These are phyloP conservation scores for Peromyscus aztecus DNA, from an alignment of 2,797 vertebrate species.

Conservation along the genomic window DNA sequence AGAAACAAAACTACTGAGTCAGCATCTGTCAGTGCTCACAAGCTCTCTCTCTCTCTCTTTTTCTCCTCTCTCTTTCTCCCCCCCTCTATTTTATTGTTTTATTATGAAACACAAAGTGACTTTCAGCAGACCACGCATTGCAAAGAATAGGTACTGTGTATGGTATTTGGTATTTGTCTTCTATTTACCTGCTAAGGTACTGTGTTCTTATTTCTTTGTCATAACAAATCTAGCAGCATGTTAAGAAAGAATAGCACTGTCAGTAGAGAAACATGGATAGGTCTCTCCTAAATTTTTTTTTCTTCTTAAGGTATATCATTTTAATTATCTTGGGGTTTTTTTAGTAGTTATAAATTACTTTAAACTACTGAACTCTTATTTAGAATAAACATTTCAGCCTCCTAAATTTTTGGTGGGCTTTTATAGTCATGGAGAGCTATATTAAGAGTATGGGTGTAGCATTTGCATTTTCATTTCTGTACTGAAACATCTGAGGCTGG, in stretches of 20 bases:
- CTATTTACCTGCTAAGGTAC: neutral
- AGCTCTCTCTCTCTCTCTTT: neutral
- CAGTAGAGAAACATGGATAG: neutral
- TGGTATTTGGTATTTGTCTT: neutral
- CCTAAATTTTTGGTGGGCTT: neutral
- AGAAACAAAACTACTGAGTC: neutral
- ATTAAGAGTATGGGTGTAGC: neutral
- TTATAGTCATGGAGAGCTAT: neutral
- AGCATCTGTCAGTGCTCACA: neutral
- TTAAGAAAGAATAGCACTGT: neutral
- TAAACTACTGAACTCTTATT: constrained; percentile 10
- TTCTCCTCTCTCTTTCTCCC: neutral
- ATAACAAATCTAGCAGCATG: neutral
- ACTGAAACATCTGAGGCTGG: neutral
- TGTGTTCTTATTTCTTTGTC: neutral
- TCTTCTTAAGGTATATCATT: neutral
- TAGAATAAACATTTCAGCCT: neutral
- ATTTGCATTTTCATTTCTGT: neutral
- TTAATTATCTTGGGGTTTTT: neutral
- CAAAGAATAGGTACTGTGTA: neutral
- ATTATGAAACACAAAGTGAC: neutral
- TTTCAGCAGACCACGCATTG: neutral
- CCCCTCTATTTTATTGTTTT: neutral
- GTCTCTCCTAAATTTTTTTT: neutral
- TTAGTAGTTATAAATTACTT: constrained; percentile 3